Base-by-base conservation (phyloP, 1,140 invertebrate species). In the Leptonema lineaticorne region DNA sequence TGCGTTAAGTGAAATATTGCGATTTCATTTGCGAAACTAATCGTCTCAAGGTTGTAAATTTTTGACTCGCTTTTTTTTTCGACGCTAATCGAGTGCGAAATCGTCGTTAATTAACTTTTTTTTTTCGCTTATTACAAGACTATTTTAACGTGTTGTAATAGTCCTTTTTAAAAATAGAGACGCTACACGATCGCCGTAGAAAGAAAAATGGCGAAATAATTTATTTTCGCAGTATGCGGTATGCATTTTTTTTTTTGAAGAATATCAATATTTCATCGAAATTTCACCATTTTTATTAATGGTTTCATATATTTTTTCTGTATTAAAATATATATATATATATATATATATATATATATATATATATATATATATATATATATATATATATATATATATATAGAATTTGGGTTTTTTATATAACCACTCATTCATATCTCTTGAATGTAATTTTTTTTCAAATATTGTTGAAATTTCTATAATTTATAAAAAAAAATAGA, bases 11-110 rank as follows among this genome's bases (percentile, higher is more conserved):
- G 37, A 41, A 16, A 41, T 16, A 41, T 11, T 14, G 24, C 50
- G 24, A 53, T 11, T 14, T 41, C 16, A 41, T 26, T 53, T 53
- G 20, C 50, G 50, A 53, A 53, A 53, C 50, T 22, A 53, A 53
- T 53, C 50, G 50, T 24, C 24, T 24, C 50, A 53, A 53, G 50
- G 50, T 22, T 24, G 50, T 14, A 48, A 20, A 22, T 5, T 24
- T 8, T 53, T n/a, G n/a, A 53, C 50, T 26, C 50, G 50, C 50
- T 24, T 53, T 53, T 53, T 53, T 53, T 53, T 50, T 22, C 46
- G 18, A 53, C 18, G 50, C 50, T 53, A 53, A 53, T 53, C 50
- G 50, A 53, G 50, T 53, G 50, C 50, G 50, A 53, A 53, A 53
- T 53, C 18, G 27, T 53, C 50, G 50, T 53, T 53, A 53, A 53